Conservation (phyloP, 1,140 invertebrate species). For the Centruroides sculpturatus region DNA sequence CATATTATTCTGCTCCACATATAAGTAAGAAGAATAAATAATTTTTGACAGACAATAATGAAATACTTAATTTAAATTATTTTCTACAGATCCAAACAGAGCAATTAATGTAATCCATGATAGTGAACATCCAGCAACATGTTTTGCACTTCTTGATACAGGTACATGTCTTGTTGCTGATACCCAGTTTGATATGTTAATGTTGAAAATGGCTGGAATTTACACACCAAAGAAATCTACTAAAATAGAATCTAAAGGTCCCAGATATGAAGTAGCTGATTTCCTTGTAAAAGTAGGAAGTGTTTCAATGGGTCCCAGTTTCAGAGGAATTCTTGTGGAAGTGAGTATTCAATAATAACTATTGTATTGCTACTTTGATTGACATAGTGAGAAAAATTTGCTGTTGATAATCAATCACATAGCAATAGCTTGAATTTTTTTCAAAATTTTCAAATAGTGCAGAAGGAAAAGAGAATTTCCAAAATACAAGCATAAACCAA, state of each 20-base stretch:
- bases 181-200: constrained; percentile 60
- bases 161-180: constrained; percentile 63
- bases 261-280: constrained; percentile 79
- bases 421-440: no score
- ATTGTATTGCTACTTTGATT: not conserved
- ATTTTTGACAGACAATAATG: no score
- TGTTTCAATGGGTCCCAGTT: constrained; percentile 80
- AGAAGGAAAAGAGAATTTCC: no score
- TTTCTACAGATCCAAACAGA: constrained; percentile 39
- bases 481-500: no score
- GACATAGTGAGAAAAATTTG: no score
- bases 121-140: constrained; percentile 85
- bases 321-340: constrained; percentile 87
- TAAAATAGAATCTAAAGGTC: constrained; percentile 76
- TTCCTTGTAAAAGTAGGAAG: constrained; percentile 88
- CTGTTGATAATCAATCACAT: no score
- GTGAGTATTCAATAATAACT: constrained; percentile 32
- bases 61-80: no score
- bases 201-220: constrained; percentile 71
- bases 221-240: constrained; percentile 68
- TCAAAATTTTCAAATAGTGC: no score
- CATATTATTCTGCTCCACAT: constrained; percentile 57
- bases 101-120: constrained; percentile 84
- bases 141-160: constrained; percentile 78
- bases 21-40: constrained; percentile 17